Percentiles rank a stretch among this genome's conserved stretches.
Conservation (phyloP, 2,797 vertebrate species). For the Oreochromis mossambicus region DNA sequence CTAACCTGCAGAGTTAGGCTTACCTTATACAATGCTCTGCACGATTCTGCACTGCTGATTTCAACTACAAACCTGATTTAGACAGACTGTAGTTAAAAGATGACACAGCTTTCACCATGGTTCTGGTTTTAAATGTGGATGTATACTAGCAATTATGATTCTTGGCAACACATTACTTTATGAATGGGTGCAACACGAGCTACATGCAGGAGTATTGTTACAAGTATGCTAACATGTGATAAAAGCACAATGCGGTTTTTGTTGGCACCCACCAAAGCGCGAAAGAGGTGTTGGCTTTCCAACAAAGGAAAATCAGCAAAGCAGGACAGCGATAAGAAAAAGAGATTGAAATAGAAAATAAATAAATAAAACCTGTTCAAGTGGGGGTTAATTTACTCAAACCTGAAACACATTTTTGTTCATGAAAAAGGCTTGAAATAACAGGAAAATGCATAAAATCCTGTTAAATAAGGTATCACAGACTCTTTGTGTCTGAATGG, state of each 20-base stretch:
- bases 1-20: background rate
- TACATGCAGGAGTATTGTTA: background rate
- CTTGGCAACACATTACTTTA: background rate
- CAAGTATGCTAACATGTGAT: background rate
- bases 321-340: background rate
- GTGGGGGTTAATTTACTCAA: background rate
- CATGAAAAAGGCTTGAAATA: background rate
- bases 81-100: background rate
- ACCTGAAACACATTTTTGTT: background rate
- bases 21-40: background rate
- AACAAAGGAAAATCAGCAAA: background rate
- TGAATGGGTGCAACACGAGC: background rate
- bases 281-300: background rate
- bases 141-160: background rate
- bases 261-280: background rate
- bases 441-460: background rate
- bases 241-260: background rate
- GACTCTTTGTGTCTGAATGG: background rate
- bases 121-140: background rate
- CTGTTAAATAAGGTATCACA: background rate
- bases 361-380: background rate
- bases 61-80: background rate
- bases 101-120: background rate
- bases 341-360: background rate
- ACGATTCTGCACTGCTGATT: background rate